phyloP scores from a whole-genome alignment of 2,113 vertebrate species.

The Hippopotamus amphibius region DNA sequence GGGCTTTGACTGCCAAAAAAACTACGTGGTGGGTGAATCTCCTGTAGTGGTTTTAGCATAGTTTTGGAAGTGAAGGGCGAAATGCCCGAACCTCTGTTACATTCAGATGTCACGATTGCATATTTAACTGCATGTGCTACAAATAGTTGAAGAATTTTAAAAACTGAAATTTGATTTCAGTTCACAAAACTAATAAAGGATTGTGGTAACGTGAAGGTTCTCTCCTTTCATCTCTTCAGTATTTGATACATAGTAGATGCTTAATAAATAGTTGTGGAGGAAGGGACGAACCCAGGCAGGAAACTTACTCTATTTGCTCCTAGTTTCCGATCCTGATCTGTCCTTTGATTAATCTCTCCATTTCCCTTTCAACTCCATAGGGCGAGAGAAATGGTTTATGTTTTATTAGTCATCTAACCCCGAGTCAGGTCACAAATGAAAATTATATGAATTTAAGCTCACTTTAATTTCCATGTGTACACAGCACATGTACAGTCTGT shows the following conservation, averaged over 20 bases:
- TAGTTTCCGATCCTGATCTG: not conserved
- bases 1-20: not conserved
- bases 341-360: not conserved
- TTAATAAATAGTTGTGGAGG: not conserved
- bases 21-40: not conserved
- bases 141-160: not conserved
- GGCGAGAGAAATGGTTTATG: not conserved
- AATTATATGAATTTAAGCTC: slow-evolving; percentile 1
- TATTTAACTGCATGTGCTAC: not conserved
- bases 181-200: not conserved
- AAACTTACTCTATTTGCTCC: not conserved
- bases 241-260: not conserved
- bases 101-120: not conserved
- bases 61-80: not conserved
- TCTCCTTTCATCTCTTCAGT: not conserved
- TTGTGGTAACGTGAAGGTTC: not conserved
- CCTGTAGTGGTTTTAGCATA: not conserved
- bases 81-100: not conserved
- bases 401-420: slow-evolving; percentile 19
- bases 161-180: not conserved
- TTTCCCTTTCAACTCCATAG: not conserved
- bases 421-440: slow-evolving; percentile 20
- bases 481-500: not conserved
- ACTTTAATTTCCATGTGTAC: not conserved
- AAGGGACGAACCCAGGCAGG: not conserved